Conservation (phyloP, 2,797 vertebrate species). For the Anabas testudineus region DNA sequence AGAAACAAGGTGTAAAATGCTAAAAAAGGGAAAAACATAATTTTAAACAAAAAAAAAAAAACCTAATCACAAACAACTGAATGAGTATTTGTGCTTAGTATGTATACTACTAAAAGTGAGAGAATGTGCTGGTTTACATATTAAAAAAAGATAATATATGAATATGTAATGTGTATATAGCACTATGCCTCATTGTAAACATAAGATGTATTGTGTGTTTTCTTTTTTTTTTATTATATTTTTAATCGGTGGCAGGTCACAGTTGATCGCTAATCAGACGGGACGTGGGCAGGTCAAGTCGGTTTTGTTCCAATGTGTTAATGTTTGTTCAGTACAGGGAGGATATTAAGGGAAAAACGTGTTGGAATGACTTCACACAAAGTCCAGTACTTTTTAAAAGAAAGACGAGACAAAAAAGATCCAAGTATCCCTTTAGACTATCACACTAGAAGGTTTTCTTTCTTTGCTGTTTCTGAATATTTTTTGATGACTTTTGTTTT, state of each 20-base stretch:
- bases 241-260: conserved; percentile 71
- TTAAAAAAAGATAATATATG: conserved; percentile 81
- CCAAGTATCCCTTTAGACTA: conserved; percentile 80
- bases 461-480: conserved; percentile 70
- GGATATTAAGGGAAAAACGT: conserved; percentile 73
- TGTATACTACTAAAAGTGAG: conserved; percentile 85
- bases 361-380: conserved; percentile 64
- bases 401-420: conserved; percentile 54
- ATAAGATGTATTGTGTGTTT: conserved; percentile 79
- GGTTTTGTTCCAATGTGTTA: conserved; percentile 45
- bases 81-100: conserved; percentile 85
- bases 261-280: conserved; percentile 65
- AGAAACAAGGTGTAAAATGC: conserved; percentile 42
- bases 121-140: conserved; percentile 90
- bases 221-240: conserved; percentile 34
- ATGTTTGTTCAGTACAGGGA: conserved; percentile 76
- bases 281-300: conserved; percentile 49
- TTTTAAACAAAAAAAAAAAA: neutral
- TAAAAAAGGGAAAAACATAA: conserved; percentile 3
- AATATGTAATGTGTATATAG: conserved; percentile 87
- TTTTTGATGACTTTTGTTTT: conserved; percentile 56
- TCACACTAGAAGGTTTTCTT: conserved; percentile 63
- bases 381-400: conserved; percentile 77
- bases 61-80: conserved; percentile 67
- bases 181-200: conserved; percentile 87